Conservation (phyloP, 2,113 vertebrate genomes). For the Microcebus jonahi region DNA sequence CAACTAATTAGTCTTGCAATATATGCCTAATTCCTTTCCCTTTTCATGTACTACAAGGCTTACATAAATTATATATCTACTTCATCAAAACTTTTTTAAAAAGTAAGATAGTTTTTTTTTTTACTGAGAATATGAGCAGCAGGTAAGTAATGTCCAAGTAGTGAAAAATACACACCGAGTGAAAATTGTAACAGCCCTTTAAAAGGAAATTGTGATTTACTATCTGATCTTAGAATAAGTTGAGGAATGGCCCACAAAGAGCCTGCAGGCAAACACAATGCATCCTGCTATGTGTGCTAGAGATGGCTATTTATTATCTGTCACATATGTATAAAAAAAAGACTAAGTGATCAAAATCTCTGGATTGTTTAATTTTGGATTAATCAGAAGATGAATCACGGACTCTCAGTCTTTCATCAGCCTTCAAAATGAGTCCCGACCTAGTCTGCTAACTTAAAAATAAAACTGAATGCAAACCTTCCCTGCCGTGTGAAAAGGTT, state of each 20-base stretch:
- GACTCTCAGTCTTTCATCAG: conserved; percentile 65
- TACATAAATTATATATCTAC: conserved; percentile 56
- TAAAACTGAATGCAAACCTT: conserved; percentile 69
- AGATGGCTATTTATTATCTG: conserved; percentile 70
- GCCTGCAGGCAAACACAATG: conserved; percentile 29
- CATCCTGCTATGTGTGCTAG: conserved; percentile 15
- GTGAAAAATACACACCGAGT: not conserved
- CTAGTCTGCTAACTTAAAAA: conserved; percentile 76
- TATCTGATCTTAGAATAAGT: conserved; percentile 63
- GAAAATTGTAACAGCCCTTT: conserved; percentile 54
- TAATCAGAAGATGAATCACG: conserved; percentile 72
- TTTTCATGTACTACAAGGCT: conserved; percentile 58
- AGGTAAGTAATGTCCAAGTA: conserved; percentile 50
- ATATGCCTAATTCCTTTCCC: conserved; percentile 51
- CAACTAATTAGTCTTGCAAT: conserved; percentile 56
- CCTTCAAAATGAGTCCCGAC: conserved; percentile 69
- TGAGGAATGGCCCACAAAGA: not conserved
- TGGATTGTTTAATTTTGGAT: conserved; percentile 79
- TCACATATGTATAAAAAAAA: conserved; percentile 38
- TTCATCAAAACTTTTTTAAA: conserved; percentile 54
- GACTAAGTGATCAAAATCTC: conserved; percentile 69
- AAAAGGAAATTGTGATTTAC: conserved; percentile 71
- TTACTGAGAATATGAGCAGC: conserved; percentile 42
- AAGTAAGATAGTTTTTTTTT: conserved; percentile 38
- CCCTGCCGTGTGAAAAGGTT: conserved; percentile 74